Evolutionary conservation across 1,140 invertebrate genomes (phyloP).

Genomic region (Ylistrum balloti): DNA sequence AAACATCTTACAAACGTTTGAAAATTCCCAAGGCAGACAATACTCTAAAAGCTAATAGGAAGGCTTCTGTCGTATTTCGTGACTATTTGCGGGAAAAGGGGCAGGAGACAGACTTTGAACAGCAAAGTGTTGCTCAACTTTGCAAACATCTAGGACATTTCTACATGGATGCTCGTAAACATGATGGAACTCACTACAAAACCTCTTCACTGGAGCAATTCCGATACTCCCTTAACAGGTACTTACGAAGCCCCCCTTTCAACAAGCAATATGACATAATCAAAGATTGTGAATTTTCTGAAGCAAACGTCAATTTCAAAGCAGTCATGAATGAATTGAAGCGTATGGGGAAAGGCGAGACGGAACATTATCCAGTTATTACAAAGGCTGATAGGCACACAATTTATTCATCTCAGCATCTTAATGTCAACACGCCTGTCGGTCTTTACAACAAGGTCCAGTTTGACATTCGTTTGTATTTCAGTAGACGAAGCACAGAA

Average conservation of each 20-base stretch:
- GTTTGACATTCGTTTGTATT: slow-evolving; percentile 60
- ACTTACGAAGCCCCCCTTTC: slow-evolving; percentile 43
- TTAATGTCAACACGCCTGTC: slow-evolving; percentile 45
- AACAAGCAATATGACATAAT: slow-evolving; percentile 48
- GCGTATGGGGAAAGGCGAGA: slow-evolving; percentile 49
- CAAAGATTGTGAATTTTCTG: slow-evolving; percentile 44
- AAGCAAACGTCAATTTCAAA: slow-evolving; percentile 49
- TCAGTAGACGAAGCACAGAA: slow-evolving; percentile 47
- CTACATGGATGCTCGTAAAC: slow-evolving; percentile 41
- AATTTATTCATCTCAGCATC: slow-evolving; percentile 36
- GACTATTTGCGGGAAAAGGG: slow-evolving; percentile 51
- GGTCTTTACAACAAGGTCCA: slow-evolving; percentile 60
- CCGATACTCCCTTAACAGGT: slow-evolving; percentile 57
- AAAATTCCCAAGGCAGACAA: slow-evolving; percentile 7
- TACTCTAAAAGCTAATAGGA: slow-evolving; percentile 45
- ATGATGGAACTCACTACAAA: slow-evolving; percentile 29
- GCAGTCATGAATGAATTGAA: slow-evolving; percentile 43
- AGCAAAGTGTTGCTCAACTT: background rate
- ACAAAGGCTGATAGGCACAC: background rate
- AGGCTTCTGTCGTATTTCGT: slow-evolving; percentile 40
- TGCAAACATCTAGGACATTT: slow-evolving; percentile 53
- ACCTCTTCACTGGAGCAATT: slow-evolving; percentile 51
- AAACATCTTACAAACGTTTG: background rate
- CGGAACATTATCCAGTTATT: slow-evolving; percentile 42
- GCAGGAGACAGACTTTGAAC: slow-evolving; percentile 46